Evolutionary conservation across 2,113 vertebrate genomes (phyloP).

Genomic region (Potamarius usumacintae): DNA sequence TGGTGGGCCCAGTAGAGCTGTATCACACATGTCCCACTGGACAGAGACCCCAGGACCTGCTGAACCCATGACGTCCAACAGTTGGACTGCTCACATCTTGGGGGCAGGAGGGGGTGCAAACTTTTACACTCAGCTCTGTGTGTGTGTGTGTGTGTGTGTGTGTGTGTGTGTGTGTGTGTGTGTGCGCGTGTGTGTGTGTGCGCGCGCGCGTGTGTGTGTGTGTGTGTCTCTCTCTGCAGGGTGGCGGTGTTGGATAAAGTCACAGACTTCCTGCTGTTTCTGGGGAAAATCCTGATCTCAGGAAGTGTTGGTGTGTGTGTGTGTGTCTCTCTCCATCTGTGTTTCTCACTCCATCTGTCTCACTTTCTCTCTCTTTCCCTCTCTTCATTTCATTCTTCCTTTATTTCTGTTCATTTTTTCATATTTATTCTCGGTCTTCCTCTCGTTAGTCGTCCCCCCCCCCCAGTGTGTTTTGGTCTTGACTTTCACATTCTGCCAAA

Average conservation of each 20-base stretch:
- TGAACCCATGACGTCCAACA: too few species aligned
- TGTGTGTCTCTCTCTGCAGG: conserved; percentile 68
- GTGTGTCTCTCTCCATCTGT: conserved; percentile 53
- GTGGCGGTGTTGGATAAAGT: conserved; percentile 93
- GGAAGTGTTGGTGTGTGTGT: conserved; percentile 89
- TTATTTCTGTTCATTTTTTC: too few species aligned
- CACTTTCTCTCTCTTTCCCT: too few species aligned
- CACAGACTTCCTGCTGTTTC: conserved; percentile 88
- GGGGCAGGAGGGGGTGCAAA: not conserved
- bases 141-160: conserved; percentile 7
- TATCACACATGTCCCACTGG: too few species aligned
- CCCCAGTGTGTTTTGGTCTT: not conserved
- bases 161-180: not conserved
- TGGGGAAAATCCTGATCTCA: conserved; percentile 91
- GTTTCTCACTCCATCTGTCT: not conserved
- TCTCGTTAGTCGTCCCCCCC: not conserved
- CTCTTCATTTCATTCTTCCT: not conserved
- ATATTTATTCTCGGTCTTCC: not conserved
- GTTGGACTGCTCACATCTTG: too few species aligned
- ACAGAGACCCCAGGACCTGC: too few species aligned
- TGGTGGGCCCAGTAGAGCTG: too few species aligned
- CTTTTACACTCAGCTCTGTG: not conserved
- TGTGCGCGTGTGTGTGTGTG: conserved; percentile 27
- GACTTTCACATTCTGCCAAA: not conserved
- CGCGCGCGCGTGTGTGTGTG: not conserved